Evolutionary conservation across 2,888 invertebrate genomes (phyloP), one percentile per base, ranked within the genome.

Genomic region (Leptopilina syphax): DNA sequence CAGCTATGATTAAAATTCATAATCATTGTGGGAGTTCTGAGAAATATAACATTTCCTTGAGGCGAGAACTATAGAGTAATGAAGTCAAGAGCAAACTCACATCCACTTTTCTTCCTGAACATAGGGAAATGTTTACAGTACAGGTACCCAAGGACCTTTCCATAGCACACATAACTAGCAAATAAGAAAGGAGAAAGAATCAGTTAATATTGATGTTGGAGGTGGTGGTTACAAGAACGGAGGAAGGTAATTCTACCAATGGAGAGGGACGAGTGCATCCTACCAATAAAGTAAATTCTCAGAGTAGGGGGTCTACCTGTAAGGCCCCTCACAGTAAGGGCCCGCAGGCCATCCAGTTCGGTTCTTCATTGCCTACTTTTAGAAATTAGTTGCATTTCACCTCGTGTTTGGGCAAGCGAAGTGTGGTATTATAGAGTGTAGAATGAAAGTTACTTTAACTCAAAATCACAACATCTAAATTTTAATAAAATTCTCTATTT

Each of bases 281-380:
- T 70, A 65, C 78, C 78, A 50, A 78, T 60, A 68, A 65, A 70
- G 66, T 65, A 63, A 68, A 76, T 78, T 77, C 79, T 63, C 44
- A 70, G 81, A 80, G 87, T 84, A 88, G 89, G 89, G 27, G 89
- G 88, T 83, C 84, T 88, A 79, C 84, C 83, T 84, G 88, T 87
- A 87, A 88, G 90, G 89, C 91, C 89, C 90, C 88, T 86, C 89
- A 86, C 91, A 92, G 91, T 91, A 90, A 90, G 91, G 91, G 91
- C 91, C 91, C 87, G 90, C 89, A 90, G 90, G 90, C 89, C 91
- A 91, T 89, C 88, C 89, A 91, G 91, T 89, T 89, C 90, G 89
- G 89, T 91, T 88, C 90, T 87, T 87, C 87, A 83, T 90, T 87
- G 88, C 87, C 89, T 90, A 89, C 90, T 91, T 91, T 89, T 89